These are phyloP conservation scores for Hirtodrosophila alboralis DNA, from an alignment of 2,888 invertebrate genomes.

Conservation along the genomic window DNA sequence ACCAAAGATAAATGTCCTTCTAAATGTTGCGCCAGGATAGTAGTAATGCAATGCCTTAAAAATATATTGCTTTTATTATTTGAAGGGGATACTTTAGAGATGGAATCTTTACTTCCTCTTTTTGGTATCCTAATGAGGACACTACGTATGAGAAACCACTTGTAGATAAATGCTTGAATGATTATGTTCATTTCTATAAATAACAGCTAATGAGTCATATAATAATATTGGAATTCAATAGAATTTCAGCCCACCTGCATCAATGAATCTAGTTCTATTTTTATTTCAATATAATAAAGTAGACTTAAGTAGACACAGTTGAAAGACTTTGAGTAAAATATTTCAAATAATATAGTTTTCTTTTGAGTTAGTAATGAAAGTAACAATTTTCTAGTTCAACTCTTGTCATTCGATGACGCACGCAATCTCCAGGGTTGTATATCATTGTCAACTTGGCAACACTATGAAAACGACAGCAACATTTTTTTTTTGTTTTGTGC, in stretches of 20 bases:
- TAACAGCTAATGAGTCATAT: too few relatives aligned
- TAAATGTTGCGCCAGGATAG: constrained; percentile 15
- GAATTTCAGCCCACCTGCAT: too few relatives aligned
- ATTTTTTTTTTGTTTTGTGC: too few relatives aligned
- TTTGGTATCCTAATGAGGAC: constrained; percentile 11
- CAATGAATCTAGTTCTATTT: too few relatives aligned
- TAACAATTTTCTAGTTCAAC: constrained; percentile 1
- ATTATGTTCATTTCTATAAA: too few relatives aligned
- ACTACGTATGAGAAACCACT: not conserved
- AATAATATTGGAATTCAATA: too few relatives aligned
- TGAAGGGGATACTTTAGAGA: constrained; percentile 5
- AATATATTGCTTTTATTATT: constrained; percentile 11
- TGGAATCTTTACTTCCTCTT: not conserved
- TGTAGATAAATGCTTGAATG: too few relatives aligned
- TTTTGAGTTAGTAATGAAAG: too few relatives aligned
- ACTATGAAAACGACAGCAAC: constrained; percentile 7
- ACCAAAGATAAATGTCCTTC: constrained; percentile 41
- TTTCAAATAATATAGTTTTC: too few relatives aligned
- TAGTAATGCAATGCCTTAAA: constrained; percentile 32
- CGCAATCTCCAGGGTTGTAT: constrained; percentile 12
- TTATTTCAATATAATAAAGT: too few relatives aligned
- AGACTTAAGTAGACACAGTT: too few relatives aligned
- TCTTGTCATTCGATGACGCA: constrained; percentile 11
- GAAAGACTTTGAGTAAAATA: too few relatives aligned
- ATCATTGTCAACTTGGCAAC: constrained; percentile 18